phyloP scores from a whole-genome alignment of 2,888 invertebrate genomes.

The Plagodis pulveraria region DNA sequence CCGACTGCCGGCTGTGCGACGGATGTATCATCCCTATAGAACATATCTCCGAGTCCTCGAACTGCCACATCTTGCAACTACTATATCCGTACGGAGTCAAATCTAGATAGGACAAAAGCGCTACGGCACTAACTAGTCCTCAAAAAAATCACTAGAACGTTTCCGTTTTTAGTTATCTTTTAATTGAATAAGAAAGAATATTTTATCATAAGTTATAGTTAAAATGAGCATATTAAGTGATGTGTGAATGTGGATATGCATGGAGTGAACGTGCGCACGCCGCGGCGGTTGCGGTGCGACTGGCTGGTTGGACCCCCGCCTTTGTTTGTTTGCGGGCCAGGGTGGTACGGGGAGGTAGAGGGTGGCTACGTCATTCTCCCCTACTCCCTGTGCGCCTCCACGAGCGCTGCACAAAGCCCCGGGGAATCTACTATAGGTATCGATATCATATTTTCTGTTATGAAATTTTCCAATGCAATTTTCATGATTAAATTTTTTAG shows the following conservation, averaged over 20 bases:
- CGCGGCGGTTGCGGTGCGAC: constrained; percentile 74
- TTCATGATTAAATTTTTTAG: constrained; percentile 9
- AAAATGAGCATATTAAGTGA: constrained; percentile 65
- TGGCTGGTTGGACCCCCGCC: constrained; percentile 55
- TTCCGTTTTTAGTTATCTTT: background rate
- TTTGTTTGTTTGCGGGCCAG: constrained; percentile 53
- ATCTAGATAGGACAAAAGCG: constrained; percentile 10
- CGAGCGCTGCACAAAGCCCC: constrained; percentile 46
- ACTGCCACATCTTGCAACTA: constrained; percentile 85
- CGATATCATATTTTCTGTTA: constrained; percentile 41
- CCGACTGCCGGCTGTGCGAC: constrained; percentile 89
- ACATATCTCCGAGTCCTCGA: constrained; percentile 90
- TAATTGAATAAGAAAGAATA: constrained; percentile 28
- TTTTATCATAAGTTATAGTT: constrained; percentile 56
- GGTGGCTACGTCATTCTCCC: constrained; percentile 61
- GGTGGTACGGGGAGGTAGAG: constrained; percentile 42
- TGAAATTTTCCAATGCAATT: constrained; percentile 23
- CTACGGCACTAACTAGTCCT: constrained; percentile 6
- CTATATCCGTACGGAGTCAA: constrained; percentile 8
- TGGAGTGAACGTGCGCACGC: constrained; percentile 58
- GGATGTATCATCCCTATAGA: constrained; percentile 93
- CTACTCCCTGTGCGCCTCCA: constrained; percentile 26
- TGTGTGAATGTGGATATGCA: constrained; percentile 58
- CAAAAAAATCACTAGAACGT: constrained; percentile 16
- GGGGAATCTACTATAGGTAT: constrained; percentile 48